Evolutionary conservation across 1,140 invertebrate genomes (phyloP).

Genomic region (Anagrus nilaparvatae): DNA sequence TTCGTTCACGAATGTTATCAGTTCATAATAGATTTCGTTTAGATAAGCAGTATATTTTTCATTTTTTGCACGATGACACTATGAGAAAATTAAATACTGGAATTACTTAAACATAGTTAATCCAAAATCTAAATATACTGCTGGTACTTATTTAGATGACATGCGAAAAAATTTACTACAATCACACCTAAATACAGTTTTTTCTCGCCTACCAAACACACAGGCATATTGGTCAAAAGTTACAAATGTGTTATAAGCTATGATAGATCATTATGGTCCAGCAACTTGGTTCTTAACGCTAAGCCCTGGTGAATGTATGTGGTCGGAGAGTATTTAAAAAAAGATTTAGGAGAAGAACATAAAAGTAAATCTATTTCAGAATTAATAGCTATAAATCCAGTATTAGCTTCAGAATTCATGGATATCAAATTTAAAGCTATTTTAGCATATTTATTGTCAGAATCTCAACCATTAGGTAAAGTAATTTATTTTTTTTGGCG

Average conservation of each 20-base stretch:
- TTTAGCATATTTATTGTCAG: conserved; percentile 25
- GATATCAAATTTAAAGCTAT: conserved; percentile 28
- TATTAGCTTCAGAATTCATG: conserved; percentile 24
- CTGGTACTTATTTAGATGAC: conserved; percentile 20
- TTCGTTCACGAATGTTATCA: conserved; percentile 21
- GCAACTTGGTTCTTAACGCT: conserved; percentile 34
- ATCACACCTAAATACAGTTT: conserved; percentile 21
- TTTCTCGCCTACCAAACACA: conserved; percentile 21
- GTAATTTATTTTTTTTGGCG: conserved; percentile 4
- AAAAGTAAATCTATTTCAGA: conserved; percentile 13
- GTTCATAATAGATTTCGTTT: conserved; percentile 20
- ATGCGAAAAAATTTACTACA: conserved; percentile 20
- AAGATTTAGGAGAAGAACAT: conserved; percentile 20
- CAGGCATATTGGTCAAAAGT: conserved; percentile 22
- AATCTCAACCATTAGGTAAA: conserved; percentile 6
- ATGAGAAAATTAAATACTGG: conserved; percentile 22
- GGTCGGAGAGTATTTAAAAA: conserved; percentile 24
- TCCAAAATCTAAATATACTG: conserved; percentile 16
- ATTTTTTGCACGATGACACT: conserved; percentile 22
- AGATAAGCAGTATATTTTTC: conserved; percentile 26
- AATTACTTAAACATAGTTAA: conserved; percentile 24
- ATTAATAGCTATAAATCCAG: conserved; percentile 22
- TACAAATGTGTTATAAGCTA: conserved; percentile 21
- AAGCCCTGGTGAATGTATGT: conserved; percentile 30
- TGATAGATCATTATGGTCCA: conserved; percentile 27